These are phyloP conservation scores for Tachina lurida DNA, from an alignment of 2,888 invertebrate species.

Conservation along the genomic window DNA sequence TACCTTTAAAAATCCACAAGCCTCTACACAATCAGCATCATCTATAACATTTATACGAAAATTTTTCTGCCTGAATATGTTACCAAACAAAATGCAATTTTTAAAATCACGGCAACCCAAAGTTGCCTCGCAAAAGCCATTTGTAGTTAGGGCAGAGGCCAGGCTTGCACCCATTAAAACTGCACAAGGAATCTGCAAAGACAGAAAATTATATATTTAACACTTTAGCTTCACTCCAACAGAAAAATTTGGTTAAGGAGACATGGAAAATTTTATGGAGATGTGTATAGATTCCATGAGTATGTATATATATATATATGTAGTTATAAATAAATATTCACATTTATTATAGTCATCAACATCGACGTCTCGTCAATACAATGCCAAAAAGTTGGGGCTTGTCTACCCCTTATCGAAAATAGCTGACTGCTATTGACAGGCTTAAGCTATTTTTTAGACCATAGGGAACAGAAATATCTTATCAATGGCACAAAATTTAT, in stretches of 20 bases:
- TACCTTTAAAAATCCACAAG: constrained; percentile 93
- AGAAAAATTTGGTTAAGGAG: not conserved
- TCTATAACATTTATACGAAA: constrained; percentile 98
- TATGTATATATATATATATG: too few species aligned
- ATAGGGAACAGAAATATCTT: too few species aligned
- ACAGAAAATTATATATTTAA: not conserved
- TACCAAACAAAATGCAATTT: constrained; percentile 90
- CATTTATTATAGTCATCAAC: too few species aligned
- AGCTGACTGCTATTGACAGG: too few species aligned
- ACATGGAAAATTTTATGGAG: too few species aligned
- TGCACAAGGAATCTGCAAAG: constrained; percentile 90
- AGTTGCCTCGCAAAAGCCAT: constrained; percentile 99
- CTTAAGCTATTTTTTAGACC: too few species aligned
- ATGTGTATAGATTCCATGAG: too few species aligned
- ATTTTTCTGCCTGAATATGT: constrained; percentile 95
- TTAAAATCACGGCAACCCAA: constrained; percentile 93
- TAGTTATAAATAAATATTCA: too few species aligned
- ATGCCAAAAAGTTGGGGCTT: too few species aligned
- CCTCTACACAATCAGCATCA: constrained; percentile 98
- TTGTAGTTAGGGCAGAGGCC: constrained; percentile 97
- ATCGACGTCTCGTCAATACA: too few species aligned
- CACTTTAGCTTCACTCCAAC: not conserved
- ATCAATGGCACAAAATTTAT: too few species aligned
- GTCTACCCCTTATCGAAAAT: too few species aligned
- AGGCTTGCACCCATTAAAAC: constrained; percentile 99